Base-by-base conservation (phyloP, 1,140 invertebrate genomes). In the Hyles vespertilio region DNA sequence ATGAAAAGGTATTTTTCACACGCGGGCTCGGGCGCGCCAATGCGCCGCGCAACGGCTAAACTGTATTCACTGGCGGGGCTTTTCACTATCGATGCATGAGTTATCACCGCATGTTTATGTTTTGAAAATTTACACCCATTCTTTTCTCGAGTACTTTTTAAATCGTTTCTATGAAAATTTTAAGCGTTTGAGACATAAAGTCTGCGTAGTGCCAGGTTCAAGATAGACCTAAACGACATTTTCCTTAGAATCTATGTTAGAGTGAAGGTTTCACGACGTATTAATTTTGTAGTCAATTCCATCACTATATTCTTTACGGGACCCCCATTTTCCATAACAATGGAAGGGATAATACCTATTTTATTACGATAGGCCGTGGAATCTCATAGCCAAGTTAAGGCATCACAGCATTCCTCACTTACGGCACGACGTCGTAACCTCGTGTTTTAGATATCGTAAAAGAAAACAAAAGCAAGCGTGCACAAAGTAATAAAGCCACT, bases 1-100 rank as follows among this genome's bases (percentile, higher is more conserved):
- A 79, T 84, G 73, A 81, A 82, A 79, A 75, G 77, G 77, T 82
- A 84, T 87, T 84, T 85, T 82, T 84, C 76, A 81, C 78, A 68
- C 69, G 67, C 65, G 69, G 56, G 70, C 57, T 67, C 63, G 56
- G 59, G 50, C 60, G 67, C 65, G 68, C 69, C 65, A 61, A 62
- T 70, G 63, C 65, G 59, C 68, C 61, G 53, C 61, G 55, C 67
- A 59, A 47, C 46, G 51, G 65, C 67, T 74, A 70, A 75, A 78
- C 67, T 70, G 62, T 73, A 68, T 71, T 70, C 62, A 59, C 50
- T 69, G 63, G 54, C 50, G 61, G 69, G 69, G 62, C 72, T 73
- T 72, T 66, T 51, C 58, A 44, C 53, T 74, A 74, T 74, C 67
- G 63, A 72, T 74, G 67, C 62, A 69, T 69, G 72, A 74, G 56